Evolutionary conservation across 2,797 vertebrate genomes (phyloP), one percentile per base, ranked within the genome.

Genomic region (Synaphobranchus kaupii): DNA sequence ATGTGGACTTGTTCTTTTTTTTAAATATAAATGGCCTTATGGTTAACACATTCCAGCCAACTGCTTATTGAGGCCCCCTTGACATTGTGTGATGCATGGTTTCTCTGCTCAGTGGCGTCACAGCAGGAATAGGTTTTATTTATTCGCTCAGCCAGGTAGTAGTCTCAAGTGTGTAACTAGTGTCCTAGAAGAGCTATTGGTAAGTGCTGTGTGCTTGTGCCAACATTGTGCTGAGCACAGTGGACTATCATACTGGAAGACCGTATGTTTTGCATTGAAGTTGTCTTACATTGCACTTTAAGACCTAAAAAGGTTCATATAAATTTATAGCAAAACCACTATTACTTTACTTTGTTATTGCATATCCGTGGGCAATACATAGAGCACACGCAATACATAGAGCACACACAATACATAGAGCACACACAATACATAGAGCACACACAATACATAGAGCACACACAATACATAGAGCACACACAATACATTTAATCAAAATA

Each of bases 281-380:
- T 34, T 31, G 71, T 48, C 12, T 84, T 50, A 52, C 34, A 34
- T 84, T 87, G 80, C 86, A 87, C 80, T 84, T 87, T 87, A 68
- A 76, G 39, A 83, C 31, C 10, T 28, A 2, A 44, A 87, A 87
- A 87, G 25, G 78, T 47, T 83, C n/a, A 83, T 83, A n/a, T 86
- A 80, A 81, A 60, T 8, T 22, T 6, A 58, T 60, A 73, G 60
- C 4, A 44, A 76, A 73, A 31, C 39, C 44, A 6, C 4, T 76
- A 76, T 47, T 47, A 73, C 31, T 34, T 73, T 73, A 15, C 68
- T 68, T 28, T 10, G 34, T 68, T 2, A 60, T 39, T 34, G 28
- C 28, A 34, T 73, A 3, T 73, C 39, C 10, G 28, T n/a, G 63
- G 25, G 10, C 39, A 73, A 10, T 68, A 68, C n/a, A 68, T 2